phyloP scores from a whole-genome alignment of 2,888 invertebrate genomes.

The Arrhopalites spinosus region DNA sequence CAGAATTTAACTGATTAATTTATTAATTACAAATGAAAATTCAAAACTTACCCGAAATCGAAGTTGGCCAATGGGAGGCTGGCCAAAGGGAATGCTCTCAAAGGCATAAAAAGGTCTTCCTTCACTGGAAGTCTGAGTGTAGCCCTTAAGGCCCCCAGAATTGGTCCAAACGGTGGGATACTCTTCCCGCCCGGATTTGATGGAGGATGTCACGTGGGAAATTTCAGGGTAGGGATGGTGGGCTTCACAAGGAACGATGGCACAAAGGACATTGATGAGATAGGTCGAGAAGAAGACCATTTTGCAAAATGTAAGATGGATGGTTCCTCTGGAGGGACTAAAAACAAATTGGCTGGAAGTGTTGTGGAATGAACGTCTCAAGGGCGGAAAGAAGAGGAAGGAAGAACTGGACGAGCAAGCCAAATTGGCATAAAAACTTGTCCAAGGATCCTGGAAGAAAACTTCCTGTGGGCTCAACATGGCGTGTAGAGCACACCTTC shows the following conservation, averaged over 20 bases:
- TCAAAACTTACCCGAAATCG: conserved; percentile 36
- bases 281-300: conserved; percentile 40
- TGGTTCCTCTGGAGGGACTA: too few species aligned
- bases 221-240: conserved; percentile 31
- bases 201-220: not conserved
- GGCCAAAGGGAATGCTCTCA: conserved; percentile 39
- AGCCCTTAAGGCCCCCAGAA: conserved; percentile 36
- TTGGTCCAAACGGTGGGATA: conserved; percentile 33
- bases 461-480: too few species aligned
- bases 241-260: conserved; percentile 52
- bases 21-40: not conserved
- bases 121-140: conserved; percentile 26
- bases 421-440: too few species aligned
- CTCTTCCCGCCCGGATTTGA: not conserved
- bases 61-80: conserved; percentile 30
- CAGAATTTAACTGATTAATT: not conserved
- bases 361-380: too few species aligned
- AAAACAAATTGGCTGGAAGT: too few species aligned
- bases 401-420: too few species aligned
- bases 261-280: conserved; percentile 52
- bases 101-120: conserved; percentile 38
- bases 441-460: too few species aligned
- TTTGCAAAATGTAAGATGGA: conserved; percentile 4
- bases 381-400: too few species aligned
- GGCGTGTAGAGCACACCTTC: too few species aligned